A percentile compares a stretch with the other conserved stretches of the same genome.
phyloP scores from a whole-genome alignment of 2,113 vertebrate genomes.

The Madoqua kirkii region DNA sequence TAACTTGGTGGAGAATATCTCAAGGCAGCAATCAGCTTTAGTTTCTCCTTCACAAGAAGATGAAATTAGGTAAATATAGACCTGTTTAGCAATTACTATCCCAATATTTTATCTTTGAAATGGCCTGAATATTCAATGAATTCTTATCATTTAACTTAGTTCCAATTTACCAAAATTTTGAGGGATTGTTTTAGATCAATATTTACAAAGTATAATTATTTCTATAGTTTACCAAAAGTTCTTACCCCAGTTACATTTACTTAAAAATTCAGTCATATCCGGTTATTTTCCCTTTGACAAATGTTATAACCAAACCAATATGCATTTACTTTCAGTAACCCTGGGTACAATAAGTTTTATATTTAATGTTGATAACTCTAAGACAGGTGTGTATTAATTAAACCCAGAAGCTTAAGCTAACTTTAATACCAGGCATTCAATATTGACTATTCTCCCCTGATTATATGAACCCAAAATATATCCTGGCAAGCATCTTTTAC shows the following conservation, averaged over 20 bases:
- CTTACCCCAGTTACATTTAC: neutral
- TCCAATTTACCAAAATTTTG: neutral
- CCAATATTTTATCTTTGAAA: neutral
- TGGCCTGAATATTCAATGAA: neutral
- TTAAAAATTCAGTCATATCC: neutral
- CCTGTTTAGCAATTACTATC: neutral
- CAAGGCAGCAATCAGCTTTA: neutral
- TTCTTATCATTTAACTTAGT: neutral
- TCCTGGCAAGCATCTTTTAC: neutral
- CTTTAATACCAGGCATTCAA: neutral
- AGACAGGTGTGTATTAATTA: neutral
- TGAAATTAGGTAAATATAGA: neutral
- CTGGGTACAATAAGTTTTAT: neutral
- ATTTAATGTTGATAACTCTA: neutral
- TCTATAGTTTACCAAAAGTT: neutral
- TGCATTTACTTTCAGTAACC: neutral
- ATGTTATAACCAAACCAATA: neutral
- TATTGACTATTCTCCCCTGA: neutral
- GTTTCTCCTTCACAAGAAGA: neutral
- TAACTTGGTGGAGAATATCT: neutral
- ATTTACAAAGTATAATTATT: neutral
- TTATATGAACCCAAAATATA: neutral
- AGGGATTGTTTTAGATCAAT: neutral
- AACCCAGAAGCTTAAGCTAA: neutral
- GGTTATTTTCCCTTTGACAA: neutral